phyloP scores from a whole-genome alignment of 2,797 vertebrate species.

The Australoheros facetus region DNA sequence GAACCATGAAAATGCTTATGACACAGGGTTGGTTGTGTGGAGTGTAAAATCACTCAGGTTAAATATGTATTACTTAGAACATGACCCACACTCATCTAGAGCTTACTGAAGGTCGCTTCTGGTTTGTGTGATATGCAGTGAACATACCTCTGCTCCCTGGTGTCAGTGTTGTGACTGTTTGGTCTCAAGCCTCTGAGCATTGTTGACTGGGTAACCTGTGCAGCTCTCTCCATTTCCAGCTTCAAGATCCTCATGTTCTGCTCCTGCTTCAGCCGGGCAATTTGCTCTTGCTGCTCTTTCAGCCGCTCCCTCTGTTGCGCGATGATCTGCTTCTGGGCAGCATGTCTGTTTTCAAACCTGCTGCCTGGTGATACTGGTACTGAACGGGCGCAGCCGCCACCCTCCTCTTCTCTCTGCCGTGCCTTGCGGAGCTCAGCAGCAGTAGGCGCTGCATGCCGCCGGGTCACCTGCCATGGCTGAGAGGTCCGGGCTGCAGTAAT shows the following conservation, averaged over 20 bases:
- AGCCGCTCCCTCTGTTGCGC: constrained; percentile 86
- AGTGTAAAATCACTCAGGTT: neutral
- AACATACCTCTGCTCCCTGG: constrained; percentile 51
- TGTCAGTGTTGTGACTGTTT: constrained; percentile 12
- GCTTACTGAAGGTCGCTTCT: too few relatives aligned
- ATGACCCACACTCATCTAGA: neutral
- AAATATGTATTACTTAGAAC: neutral
- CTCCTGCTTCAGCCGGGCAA: constrained; percentile 81
- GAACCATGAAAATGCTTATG: neutral
- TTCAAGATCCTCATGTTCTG: constrained; percentile 75
- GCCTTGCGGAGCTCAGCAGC: constrained; percentile 62
- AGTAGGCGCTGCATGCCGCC: constrained; percentile 61
- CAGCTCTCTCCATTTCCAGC: constrained; percentile 67
- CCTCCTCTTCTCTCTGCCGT: constrained; percentile 10
- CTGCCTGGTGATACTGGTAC: constrained; percentile 40
- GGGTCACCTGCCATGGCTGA: constrained; percentile 80
- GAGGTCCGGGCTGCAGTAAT: constrained; percentile 32
- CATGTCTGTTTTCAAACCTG: constrained; percentile 78
- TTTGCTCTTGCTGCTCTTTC: constrained; percentile 87
- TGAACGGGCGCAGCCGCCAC: constrained; percentile 3
- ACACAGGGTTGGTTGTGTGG: neutral
- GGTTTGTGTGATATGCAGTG: neutral
- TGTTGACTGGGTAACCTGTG: constrained; percentile 28
- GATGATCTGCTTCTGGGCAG: constrained; percentile 86
- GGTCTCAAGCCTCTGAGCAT: constrained; percentile 1